phyloP scores from a whole-genome alignment of 2,113 vertebrate species.

The Osmerus eperlanus region DNA sequence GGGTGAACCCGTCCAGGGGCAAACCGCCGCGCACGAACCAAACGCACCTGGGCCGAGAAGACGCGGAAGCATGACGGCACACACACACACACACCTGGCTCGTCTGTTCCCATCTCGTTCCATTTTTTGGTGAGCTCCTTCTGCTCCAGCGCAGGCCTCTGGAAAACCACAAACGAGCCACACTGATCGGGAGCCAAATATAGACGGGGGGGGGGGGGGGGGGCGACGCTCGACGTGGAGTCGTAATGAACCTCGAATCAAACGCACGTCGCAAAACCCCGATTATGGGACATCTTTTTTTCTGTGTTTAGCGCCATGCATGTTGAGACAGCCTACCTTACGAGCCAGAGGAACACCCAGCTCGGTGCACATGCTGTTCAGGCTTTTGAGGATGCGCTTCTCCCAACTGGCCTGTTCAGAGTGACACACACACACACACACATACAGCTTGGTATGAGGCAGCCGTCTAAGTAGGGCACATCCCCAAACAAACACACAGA shows the following conservation, averaged over 20 bases:
- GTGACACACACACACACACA: conserved; percentile 10
- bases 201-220: too few species aligned
- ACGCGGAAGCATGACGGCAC: not conserved
- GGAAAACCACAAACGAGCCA: conserved; percentile 18
- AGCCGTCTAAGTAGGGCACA: not conserved
- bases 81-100: conserved; percentile 79
- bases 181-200: not conserved
- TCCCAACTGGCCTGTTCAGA: conserved; percentile 88
- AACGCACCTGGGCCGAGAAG: too few species aligned
- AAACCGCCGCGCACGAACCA: too few species aligned
- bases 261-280: too few species aligned
- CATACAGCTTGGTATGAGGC: conserved; percentile 9
- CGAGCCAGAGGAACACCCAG: conserved; percentile 87
- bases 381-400: conserved; percentile 92
- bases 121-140: conserved; percentile 93
- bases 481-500: not conserved
- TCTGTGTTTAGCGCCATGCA: too few species aligned
- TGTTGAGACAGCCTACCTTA: conserved; percentile 71
- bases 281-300: too few species aligned
- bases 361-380: conserved; percentile 97
- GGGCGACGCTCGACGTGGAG: too few species aligned
- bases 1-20: too few species aligned
- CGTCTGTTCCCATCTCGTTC: conserved; percentile 99
- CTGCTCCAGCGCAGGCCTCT: conserved; percentile 87
- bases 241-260: too few species aligned